Base-by-base conservation (phyloP, 2,113 vertebrate species). In the Poicephalus gulielmi region DNA sequence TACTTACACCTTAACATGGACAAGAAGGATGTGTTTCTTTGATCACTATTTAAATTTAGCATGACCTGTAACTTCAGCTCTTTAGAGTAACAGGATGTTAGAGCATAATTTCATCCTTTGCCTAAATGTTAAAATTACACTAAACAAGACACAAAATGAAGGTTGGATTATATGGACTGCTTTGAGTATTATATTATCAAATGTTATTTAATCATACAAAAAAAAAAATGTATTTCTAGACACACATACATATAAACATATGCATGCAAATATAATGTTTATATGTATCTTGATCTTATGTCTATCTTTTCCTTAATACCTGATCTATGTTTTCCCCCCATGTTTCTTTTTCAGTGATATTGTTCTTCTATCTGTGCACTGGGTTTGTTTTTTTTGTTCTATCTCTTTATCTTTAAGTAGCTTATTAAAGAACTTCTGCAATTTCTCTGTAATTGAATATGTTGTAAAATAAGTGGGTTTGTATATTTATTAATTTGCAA, bases 301-400 rank as follows among this genome's bases (percentile, higher is more conserved):
- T 13, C 15, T 24, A 2, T 55, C 44, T 83, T 74, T 83, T 79
- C 39, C 41, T 18, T 18, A 41, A 52, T 46, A 81, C 10, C 11
- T 41, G 8, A 66, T 30, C 7, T 62, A 17, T n/a, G 4, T 49
- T 70, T 52, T 3, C 2, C 3, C 22, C 5, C 23, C 8, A 5
- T 14, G 5, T 3, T 57, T 59, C 37, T 43, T 73, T 63, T 82
- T 37, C 19, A 59, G 37, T 24, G 25, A 73, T 63, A 52, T 13
- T 37, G 3, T 41, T 50, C 35, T 37, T 70, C 8, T 23, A 3
- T 18, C 7, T 50, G 18, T 73, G 2, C 35, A 39, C 41, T 70
- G 3, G 0, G 15, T 79, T 71, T 28, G 4, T 0, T 2, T 16
- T 53, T 59, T 62, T 62, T 2, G 3, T 68, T 74, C 9, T 30